These are phyloP conservation scores for Sphaeramia orbicularis DNA, from an alignment of 2,797 vertebrate species.

Conservation along the genomic window DNA sequence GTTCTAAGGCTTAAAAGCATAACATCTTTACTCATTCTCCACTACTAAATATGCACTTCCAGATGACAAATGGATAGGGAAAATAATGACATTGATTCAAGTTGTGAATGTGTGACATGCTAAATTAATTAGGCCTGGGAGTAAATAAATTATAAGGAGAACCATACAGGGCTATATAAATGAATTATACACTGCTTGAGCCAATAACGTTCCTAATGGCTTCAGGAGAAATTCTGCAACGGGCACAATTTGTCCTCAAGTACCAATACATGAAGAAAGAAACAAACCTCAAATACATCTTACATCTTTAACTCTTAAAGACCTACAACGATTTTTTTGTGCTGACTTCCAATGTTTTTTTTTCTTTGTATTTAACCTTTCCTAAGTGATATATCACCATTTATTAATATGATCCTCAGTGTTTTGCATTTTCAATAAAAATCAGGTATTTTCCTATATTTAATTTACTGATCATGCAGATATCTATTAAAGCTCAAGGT, in stretches of 20 bases:
- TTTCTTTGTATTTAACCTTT: too few species aligned
- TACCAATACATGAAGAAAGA: conserved; percentile 8
- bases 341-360: too few species aligned
- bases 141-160: conserved; percentile 74
- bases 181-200: conserved; percentile 66
- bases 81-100: conserved; percentile 56
- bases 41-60: neutral
- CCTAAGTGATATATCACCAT: too few species aligned
- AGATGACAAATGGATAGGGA: conserved; percentile 23
- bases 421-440: too few species aligned
- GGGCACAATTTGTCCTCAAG: conserved; percentile 56
- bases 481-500: too few species aligned
- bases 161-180: conserved; percentile 58
- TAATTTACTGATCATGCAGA: too few species aligned
- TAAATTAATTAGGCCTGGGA: conserved; percentile 57
- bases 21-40: neutral
- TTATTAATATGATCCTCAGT: too few species aligned
- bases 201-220: conserved; percentile 63
- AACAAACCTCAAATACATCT: conserved; percentile 18
- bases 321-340: too few species aligned
- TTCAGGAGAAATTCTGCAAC: conserved; percentile 46
- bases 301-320: neutral
- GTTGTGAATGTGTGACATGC: conserved; percentile 43
- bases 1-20: neutral
- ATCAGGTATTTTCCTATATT: too few species aligned